phyloP scores from a whole-genome alignment of 2,797 vertebrate species.

The Yasuhikotakia modesta region DNA sequence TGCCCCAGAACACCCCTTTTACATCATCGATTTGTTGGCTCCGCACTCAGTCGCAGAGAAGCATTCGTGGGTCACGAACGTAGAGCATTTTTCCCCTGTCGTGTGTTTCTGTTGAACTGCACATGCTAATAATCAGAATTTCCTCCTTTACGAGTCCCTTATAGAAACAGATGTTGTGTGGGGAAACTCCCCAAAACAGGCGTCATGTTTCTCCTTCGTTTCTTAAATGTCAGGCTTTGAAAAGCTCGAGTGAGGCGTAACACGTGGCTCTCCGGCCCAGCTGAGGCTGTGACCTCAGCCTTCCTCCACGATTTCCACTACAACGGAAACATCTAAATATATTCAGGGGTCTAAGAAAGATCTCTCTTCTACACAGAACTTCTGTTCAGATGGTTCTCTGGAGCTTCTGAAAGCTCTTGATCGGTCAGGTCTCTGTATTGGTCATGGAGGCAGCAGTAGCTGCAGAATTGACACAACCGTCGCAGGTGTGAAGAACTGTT shows the following conservation, averaged over 20 bases:
- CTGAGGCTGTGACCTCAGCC: conserved; percentile 35
- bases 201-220: conserved; percentile 44
- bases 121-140: conserved; percentile 36
- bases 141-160: conserved; percentile 64
- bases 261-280: conserved; percentile 17
- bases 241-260: conserved; percentile 5
- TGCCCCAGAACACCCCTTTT: no score
- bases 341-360: neutral
- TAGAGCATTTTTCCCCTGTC: conserved; percentile 1
- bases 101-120: neutral
- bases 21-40: no score
- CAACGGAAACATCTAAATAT: conserved; percentile 22
- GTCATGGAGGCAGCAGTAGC: neutral
- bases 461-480: neutral
- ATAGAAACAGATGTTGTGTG: conserved; percentile 51
- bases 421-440: conserved; percentile 1
- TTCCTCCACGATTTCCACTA: conserved; percentile 15
- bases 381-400: neutral
- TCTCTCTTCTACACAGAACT: neutral
- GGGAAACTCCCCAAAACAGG: conserved; percentile 66
- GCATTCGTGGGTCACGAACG: neutral
- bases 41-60: no score
- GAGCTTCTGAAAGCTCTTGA: neutral
- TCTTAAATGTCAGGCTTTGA: conserved; percentile 46
- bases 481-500: neutral